phyloP scores from a whole-genome alignment of 2,888 invertebrate genomes.

The Leucoma salicis region DNA sequence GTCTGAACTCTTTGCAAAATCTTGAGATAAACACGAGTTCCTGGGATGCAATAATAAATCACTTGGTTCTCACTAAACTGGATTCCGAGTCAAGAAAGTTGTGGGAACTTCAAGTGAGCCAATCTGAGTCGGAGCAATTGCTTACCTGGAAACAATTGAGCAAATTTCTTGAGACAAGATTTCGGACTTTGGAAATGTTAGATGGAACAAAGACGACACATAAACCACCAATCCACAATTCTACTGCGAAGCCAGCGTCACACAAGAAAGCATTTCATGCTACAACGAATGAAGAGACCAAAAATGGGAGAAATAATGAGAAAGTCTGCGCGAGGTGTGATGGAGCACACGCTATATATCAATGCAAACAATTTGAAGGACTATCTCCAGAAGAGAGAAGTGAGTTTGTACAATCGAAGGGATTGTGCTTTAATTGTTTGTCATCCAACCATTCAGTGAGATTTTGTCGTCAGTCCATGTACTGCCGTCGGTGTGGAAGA shows the following conservation, averaged over 20 bases:
- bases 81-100: conserved; percentile 6
- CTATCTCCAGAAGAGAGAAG: conserved; percentile 6
- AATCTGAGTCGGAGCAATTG: neutral
- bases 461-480: conserved; percentile 9
- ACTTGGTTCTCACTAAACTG: conserved; percentile 1
- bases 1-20: conserved; percentile 8
- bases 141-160: conserved; percentile 9
- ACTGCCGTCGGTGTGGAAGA: conserved; percentile 10
- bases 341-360: conserved; percentile 6
- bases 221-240: neutral
- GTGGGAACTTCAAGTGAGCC: conserved; percentile 8
- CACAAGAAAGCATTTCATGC: conserved; percentile 9
- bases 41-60: conserved; percentile 8
- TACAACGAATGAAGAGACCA: conserved; percentile 4
- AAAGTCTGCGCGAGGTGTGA: conserved; percentile 7
- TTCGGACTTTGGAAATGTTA: conserved; percentile 1
- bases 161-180: conserved; percentile 8
- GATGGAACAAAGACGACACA: neutral
- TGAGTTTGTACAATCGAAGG: conserved; percentile 11
- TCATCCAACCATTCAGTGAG: conserved; percentile 7
- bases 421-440: conserved; percentile 14
- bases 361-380: conserved; percentile 8
- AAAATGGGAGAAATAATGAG: neutral
- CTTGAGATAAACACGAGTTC: conserved; percentile 4
- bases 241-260: conserved; percentile 1